phyloP scores from a whole-genome alignment of 2,797 vertebrate genomes.

The Macrochelys suwanniensis region DNA sequence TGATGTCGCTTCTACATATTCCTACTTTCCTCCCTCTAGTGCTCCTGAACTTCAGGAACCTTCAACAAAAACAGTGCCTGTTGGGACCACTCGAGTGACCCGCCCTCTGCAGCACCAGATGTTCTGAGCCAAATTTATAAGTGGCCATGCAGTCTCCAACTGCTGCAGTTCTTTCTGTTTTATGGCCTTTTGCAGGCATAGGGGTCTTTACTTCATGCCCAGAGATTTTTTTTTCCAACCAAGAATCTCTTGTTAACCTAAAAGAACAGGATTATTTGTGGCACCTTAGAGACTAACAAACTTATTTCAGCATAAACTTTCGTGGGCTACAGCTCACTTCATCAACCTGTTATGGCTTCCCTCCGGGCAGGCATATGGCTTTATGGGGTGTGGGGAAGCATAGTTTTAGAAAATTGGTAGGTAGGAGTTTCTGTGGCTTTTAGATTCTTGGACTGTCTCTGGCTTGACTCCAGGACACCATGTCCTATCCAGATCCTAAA shows the following conservation, averaged over 20 bases:
- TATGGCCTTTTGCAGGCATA: fast-evolving
- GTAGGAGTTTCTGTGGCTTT: neutral
- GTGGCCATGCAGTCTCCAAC: fast-evolving
- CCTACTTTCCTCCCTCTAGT: neutral
- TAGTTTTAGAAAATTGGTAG: neutral
- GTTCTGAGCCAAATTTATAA: neutral
- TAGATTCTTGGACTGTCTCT: neutral
- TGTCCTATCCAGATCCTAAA: neutral
- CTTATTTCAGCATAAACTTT: too few species aligned
- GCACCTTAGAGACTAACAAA: too few species aligned
- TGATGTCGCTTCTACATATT: neutral
- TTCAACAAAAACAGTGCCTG: neutral
- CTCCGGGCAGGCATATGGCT: too few species aligned
- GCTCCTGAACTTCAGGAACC: neutral
- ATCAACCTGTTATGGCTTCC: neutral
- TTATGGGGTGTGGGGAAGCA: too few species aligned
- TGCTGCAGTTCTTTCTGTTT: fast-evolving
- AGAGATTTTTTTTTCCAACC: fast-evolving
- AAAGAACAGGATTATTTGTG: too few species aligned
- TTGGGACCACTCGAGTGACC: neutral
- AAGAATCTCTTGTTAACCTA: neutral
- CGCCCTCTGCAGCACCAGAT: neutral
- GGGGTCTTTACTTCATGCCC: fast-evolving
- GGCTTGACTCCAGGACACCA: neutral
- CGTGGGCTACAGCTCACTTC: too few species aligned